Conservation (phyloP, 2,113 vertebrate species). For the Macroglossus sobrinus region DNA sequence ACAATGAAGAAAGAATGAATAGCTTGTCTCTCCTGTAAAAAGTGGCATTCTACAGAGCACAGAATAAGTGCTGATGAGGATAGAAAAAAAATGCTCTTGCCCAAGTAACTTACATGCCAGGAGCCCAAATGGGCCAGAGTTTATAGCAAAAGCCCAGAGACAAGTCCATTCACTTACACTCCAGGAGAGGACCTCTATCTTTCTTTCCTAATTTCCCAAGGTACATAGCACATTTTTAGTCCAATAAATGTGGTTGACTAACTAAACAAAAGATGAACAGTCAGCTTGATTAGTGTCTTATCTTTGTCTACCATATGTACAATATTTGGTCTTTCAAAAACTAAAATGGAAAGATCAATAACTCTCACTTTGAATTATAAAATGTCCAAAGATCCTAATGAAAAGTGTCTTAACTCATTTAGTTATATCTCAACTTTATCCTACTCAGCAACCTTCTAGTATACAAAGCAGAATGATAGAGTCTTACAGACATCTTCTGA, state of each 20-base stretch:
- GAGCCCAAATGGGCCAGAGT: not conserved
- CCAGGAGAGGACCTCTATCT: not conserved
- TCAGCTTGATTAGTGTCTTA: not conserved
- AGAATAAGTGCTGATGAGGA: not conserved
- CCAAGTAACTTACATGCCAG: not conserved
- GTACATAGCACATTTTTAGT: not conserved
- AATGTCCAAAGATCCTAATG: not conserved
- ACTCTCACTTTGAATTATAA: conserved; percentile 18
- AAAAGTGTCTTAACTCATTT: not conserved
- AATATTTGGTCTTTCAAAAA: conserved; percentile 27
- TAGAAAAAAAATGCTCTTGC: not conserved
- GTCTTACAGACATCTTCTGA: not conserved
- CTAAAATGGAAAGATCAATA: not conserved
- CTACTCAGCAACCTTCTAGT: not conserved
- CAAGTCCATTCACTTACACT: not conserved
- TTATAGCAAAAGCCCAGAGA: not conserved
- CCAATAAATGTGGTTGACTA: not conserved
- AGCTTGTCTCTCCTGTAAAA: not conserved
- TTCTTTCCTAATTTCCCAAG: not conserved
- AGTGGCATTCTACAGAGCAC: not conserved
- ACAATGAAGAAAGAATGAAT: not conserved
- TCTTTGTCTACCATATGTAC: not conserved
- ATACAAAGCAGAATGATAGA: not conserved
- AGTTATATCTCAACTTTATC: not conserved
- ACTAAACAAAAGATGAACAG: not conserved